Evolutionary conservation across 2,797 vertebrate genomes (phyloP), one percentile per base, ranked within the genome.

Genomic region (Trichosurus vulpecula): DNA sequence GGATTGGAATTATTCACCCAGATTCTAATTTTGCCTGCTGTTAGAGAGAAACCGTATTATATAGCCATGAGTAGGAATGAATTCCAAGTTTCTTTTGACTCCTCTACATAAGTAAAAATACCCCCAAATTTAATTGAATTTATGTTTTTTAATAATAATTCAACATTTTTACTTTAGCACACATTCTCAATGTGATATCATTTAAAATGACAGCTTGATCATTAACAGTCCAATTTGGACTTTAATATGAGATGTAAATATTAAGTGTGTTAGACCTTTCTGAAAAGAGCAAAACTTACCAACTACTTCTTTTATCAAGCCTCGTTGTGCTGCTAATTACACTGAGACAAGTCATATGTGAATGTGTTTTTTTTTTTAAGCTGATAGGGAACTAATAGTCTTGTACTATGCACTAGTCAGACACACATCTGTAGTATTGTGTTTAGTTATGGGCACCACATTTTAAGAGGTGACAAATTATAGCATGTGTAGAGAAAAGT

Each of bases 31-130:
- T 95, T 93, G 54, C 93, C 6, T 95, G 22, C 41, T 41, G 81
- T 4, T 91, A 91, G 41, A 93, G 41, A 93, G 47, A 92, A 93
- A 93, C 47, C 54, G 5, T 81, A 51, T 92, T 87, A 52, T 55
- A 0, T 30, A n/a, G 47, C 54, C 66, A 96, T 11, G 52, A 94
- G 90, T 81, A 93, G 94, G 54, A 57, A 54, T 95, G 30, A 29
- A 90, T 94, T 97, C 95, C 91, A 90, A 52, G 27, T 92, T 95
- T 35, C 52, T 51, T n/a, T 93, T 47, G 22, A 95, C 52, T 94
- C 16, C 58, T 81, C 92, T 10, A n/a, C 90, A 19, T 54, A 90
- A 53, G 5, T 54, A 54, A 52, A 90, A 54, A n/a, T 96, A 92
- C 90, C 91, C 54, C 94, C 91, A 94, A 47, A 1, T 90, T 91